Percentiles rank a stretch among this genome's conserved stretches.
phyloP scores from a whole-genome alignment of 1,140 invertebrate genomes.

The Drosophila santomea region DNA sequence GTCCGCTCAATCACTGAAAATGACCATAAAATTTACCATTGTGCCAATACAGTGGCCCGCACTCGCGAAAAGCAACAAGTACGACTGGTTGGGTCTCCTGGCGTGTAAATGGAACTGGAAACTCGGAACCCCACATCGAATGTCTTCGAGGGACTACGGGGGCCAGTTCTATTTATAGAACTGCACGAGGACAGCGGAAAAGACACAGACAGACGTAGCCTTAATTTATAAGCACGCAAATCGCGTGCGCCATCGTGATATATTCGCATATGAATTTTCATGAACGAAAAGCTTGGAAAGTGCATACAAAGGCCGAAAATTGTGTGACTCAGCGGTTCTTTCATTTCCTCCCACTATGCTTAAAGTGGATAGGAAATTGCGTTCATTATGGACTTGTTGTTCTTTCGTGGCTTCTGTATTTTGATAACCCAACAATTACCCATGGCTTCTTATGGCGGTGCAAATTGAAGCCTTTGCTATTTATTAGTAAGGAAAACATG shows the following conservation, averaged over 20 bases:
- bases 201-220: conserved; percentile 54
- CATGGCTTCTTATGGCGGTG: conserved; percentile 15
- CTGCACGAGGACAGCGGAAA: conserved; percentile 41
- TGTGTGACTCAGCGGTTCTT: conserved; percentile 50
- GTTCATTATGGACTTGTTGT: conserved; percentile 40
- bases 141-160: conserved; percentile 24
- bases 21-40: conserved; percentile 30
- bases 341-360: conserved; percentile 53
- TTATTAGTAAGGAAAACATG: conserved; percentile 9
- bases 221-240: conserved; percentile 71
- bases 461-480: conserved; percentile 1
- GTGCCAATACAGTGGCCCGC: conserved; percentile 20
- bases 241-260: conserved; percentile 55
- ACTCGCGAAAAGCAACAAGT: conserved; percentile 4
- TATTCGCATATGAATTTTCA: conserved; percentile 22
- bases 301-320: conserved; percentile 49
- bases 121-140: conserved; percentile 37
- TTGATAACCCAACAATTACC: conserved; percentile 25
- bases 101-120: conserved; percentile 32
- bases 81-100: conserved; percentile 19
- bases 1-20: conserved; percentile 27
- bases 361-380: conserved; percentile 31
- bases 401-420: conserved; percentile 29
- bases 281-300: conserved; percentile 31
- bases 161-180: conserved; percentile 42